phyloP scores from a whole-genome alignment of 2,113 vertebrate genomes.

The Bagarius yarrelli region DNA sequence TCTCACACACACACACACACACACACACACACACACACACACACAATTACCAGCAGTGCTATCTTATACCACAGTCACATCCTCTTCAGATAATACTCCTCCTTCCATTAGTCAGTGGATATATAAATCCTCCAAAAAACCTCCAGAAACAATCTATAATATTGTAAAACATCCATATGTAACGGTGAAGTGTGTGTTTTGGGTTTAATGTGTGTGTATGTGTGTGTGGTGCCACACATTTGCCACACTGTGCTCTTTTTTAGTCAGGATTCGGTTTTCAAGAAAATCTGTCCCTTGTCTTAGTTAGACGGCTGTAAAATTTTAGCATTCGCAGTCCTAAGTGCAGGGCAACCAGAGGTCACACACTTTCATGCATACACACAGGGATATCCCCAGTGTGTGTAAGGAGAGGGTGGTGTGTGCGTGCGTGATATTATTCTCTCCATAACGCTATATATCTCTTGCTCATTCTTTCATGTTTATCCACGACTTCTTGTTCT shows the following conservation, averaged over 20 bases:
- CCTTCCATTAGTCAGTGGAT: background rate
- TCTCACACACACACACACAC: slow-evolving; percentile 7
- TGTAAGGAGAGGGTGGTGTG: background rate
- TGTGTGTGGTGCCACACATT: background rate
- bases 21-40: slow-evolving; percentile 6
- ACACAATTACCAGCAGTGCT: slow-evolving; percentile 1
- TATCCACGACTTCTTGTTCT: slow-evolving; percentile 38
- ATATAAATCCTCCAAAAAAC: background rate
- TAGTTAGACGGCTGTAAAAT: slow-evolving; percentile 53
- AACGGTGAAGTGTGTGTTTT: background rate
- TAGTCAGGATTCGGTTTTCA: slow-evolving; percentile 12
- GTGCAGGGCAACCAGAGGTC: slow-evolving; percentile 49
- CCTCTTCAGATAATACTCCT: slow-evolving; percentile 28
- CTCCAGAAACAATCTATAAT: background rate
- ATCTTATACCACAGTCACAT: slow-evolving; percentile 19
- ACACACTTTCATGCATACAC: slow-evolving; percentile 30
- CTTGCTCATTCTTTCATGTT: slow-evolving; percentile 36
- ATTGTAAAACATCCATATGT: background rate
- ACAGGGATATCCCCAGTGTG: slow-evolving; percentile 45
- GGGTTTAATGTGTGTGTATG: background rate
- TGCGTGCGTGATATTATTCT: slow-evolving; percentile 25
- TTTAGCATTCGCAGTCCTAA: slow-evolving; percentile 52
- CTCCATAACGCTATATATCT: slow-evolving; percentile 10
- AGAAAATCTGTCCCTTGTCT: slow-evolving; percentile 33
- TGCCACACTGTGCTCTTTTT: background rate